A percentile compares a stretch with the other conserved stretches of the same genome.
phyloP scores from a whole-genome alignment of 2,113 vertebrate genomes.

The Peromyscus polionotus region DNA sequence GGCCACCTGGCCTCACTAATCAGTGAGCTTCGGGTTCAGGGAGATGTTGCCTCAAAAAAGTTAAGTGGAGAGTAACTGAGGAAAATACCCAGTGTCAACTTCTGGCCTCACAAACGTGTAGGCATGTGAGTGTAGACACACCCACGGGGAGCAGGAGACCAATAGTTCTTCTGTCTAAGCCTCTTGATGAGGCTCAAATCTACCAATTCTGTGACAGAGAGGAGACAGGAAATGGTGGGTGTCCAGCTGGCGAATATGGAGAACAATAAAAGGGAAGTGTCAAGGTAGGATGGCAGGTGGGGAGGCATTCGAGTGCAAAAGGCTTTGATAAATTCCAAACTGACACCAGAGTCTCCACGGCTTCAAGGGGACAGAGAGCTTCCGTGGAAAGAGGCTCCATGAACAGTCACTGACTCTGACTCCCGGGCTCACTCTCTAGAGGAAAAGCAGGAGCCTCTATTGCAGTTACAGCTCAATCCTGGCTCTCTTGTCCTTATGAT shows the following conservation, averaged over 20 bases:
- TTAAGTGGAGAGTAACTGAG: not conserved
- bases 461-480: fast-evolving
- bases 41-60: not conserved
- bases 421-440: not conserved
- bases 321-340: not conserved
- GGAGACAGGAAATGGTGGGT: not conserved
- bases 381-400: not conserved
- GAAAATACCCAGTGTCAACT: not conserved
- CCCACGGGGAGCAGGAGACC: not conserved
- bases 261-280: not conserved
- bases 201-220: not conserved
- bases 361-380: not conserved
- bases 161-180: not conserved
- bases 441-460: not conserved
- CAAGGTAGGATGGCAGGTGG: not conserved
- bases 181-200: not conserved
- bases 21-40: not conserved
- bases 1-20: not conserved
- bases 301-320: not conserved
- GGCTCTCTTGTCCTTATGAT: not conserved
- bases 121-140: not conserved
- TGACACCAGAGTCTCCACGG: not conserved
- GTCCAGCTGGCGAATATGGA: not conserved
- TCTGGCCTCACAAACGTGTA: not conserved
- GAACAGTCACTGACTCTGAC: not conserved